Percentiles rank a stretch among this genome's conserved stretches.
Evolutionary conservation across 2,113 vertebrate species (phyloP).

Genomic region (Equus przewalskii): DNA sequence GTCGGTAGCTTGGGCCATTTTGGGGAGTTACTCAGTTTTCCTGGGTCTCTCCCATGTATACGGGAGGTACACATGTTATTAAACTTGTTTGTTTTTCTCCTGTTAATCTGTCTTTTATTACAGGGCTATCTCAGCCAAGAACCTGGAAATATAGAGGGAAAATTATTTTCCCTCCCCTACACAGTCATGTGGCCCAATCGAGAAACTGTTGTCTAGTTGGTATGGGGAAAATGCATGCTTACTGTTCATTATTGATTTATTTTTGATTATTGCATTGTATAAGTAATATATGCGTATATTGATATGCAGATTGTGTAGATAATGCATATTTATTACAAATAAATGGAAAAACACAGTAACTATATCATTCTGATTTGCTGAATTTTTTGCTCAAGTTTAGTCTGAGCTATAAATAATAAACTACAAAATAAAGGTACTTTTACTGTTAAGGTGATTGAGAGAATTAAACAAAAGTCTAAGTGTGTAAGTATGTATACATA

Average conservation of each 20-base stretch:
- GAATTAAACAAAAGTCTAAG: background rate
- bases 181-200: background rate
- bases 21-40: background rate
- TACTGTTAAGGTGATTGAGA: background rate
- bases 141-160: background rate
- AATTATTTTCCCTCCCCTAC: background rate
- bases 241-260: background rate
- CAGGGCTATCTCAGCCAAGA: background rate
- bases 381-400: background rate
- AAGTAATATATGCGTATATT: background rate
- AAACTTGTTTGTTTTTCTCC: background rate
- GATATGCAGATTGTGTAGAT: background rate
- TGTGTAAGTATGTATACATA: background rate
- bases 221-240: background rate
- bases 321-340: slow-evolving; percentile 32
- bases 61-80: background rate
- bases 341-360: background rate
- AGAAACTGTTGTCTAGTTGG: background rate
- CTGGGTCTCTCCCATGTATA: background rate
- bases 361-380: background rate
- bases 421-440: background rate
- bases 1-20: background rate
- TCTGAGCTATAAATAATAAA: background rate
- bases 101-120: background rate
- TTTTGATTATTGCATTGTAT: background rate